phyloP scores from a whole-genome alignment of 2,888 invertebrate species.

The Cephus nigrinus region DNA sequence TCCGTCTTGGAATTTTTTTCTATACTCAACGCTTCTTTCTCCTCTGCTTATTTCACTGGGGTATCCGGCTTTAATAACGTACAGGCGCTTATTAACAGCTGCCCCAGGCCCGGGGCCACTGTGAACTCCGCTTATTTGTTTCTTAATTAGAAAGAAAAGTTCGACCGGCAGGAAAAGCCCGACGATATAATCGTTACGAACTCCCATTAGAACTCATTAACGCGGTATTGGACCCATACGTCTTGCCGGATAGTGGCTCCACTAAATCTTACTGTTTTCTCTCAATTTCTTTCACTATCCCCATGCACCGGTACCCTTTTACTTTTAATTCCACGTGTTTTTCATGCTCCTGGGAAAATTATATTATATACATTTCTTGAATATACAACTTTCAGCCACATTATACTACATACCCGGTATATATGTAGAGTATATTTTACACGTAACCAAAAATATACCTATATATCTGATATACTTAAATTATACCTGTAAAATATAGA shows the following conservation, averaged over 20 bases:
- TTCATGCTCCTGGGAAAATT: background rate
- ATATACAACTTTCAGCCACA: too few species aligned
- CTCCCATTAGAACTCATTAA: constrained; percentile 64
- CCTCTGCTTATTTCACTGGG: constrained; percentile 26
- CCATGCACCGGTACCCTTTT: constrained; percentile 18
- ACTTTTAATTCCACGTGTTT: background rate
- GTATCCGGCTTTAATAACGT: constrained; percentile 55
- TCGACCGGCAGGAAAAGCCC: constrained; percentile 47
- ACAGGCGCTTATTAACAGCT: constrained; percentile 54
- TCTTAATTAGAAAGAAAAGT: constrained; percentile 64
- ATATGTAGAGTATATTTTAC: too few species aligned
- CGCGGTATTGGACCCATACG: constrained; percentile 62
- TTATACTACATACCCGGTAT: too few species aligned
- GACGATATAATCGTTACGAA: constrained; percentile 62
- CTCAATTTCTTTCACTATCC: constrained; percentile 27
- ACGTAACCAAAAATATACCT: too few species aligned
- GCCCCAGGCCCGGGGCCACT: background rate
- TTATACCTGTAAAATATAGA: too few species aligned
- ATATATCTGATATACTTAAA: too few species aligned
- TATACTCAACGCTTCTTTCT: constrained; percentile 34
- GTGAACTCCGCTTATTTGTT: constrained; percentile 57
- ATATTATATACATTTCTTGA: too few species aligned
- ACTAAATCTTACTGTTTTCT: constrained; percentile 28
- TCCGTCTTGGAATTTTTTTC: constrained; percentile 7
- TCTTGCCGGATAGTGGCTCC: constrained; percentile 37